Conservation (phyloP, 2,888 invertebrate genomes). For the Habrosyne pyritoides region DNA sequence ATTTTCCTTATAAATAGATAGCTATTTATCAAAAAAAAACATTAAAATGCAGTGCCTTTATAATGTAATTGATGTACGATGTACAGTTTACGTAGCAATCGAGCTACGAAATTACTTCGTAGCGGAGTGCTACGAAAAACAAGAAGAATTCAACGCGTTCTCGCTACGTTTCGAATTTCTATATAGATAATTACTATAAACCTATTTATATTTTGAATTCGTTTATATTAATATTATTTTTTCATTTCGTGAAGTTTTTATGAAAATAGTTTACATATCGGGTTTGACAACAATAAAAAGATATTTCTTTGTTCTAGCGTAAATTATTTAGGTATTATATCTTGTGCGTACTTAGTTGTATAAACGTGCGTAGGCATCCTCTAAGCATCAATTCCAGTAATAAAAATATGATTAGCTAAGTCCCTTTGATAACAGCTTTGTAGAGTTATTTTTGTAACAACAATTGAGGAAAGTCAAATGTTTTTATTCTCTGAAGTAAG, state of each 20-base stretch:
- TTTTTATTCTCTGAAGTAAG: constrained; percentile 7
- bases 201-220: neutral
- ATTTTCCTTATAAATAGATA: too few relatives aligned
- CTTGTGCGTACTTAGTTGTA: neutral
- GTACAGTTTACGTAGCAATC: neutral
- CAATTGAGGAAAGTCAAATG: constrained; percentile 3
- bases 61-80: too few relatives aligned
- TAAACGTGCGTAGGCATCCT: neutral
- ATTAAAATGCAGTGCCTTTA: too few relatives aligned
- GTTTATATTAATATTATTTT: too few relatives aligned
- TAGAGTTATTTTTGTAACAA: neutral
- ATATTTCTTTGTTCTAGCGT: too few relatives aligned
- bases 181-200: neutral
- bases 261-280: too few relatives aligned
- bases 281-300: too few relatives aligned
- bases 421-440: neutral
- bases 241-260: too few relatives aligned
- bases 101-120: neutral
- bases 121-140: constrained; percentile 5
- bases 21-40: too few relatives aligned
- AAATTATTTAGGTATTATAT: too few relatives aligned
- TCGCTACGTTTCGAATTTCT: neutral
- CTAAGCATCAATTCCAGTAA: neutral
- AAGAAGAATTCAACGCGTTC: constrained; percentile 7
- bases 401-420: neutral